Percentiles rank a stretch among this genome's conserved stretches.
Evolutionary conservation across 2,888 invertebrate genomes (phyloP).

Genomic region (Dolichopus griseipennis): DNA sequence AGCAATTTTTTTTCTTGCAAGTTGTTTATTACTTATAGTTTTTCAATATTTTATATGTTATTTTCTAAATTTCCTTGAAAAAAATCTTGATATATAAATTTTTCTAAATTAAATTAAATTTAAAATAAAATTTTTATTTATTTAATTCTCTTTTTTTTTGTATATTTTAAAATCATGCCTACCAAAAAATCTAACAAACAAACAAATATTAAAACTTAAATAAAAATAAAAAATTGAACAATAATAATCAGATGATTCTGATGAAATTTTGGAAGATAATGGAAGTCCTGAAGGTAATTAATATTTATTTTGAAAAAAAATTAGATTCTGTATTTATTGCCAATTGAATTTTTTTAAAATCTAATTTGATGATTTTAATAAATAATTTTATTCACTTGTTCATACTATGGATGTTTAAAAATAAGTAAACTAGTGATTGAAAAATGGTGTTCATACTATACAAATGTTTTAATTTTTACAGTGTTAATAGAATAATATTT

Average conservation of each 20-base stretch:
- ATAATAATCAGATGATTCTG: not conserved
- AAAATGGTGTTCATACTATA: too few relatives aligned
- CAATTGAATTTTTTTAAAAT: too few relatives aligned
- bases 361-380: too few relatives aligned
- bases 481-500: too few relatives aligned
- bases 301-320: too few relatives aligned
- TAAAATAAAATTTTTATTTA: not conserved
- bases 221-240: not conserved
- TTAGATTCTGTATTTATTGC: too few relatives aligned
- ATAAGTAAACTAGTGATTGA: too few relatives aligned
- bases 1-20: not conserved
- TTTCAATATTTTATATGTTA: not conserved
- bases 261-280: not conserved
- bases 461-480: too few relatives aligned
- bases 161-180: not conserved
- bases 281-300: slow-evolving; percentile 3
- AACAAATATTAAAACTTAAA: not conserved
- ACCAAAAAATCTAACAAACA: not conserved
- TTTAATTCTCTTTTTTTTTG: too few relatives aligned
- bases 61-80: not conserved
- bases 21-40: too few relatives aligned
- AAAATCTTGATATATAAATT: not conserved
- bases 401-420: too few relatives aligned
- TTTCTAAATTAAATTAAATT: not conserved
- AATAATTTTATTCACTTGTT: too few relatives aligned